Evolutionary conservation across 1,140 invertebrate species (phyloP), one percentile per base, ranked within the genome.

Genomic region (Adoxophyes honmai): DNA sequence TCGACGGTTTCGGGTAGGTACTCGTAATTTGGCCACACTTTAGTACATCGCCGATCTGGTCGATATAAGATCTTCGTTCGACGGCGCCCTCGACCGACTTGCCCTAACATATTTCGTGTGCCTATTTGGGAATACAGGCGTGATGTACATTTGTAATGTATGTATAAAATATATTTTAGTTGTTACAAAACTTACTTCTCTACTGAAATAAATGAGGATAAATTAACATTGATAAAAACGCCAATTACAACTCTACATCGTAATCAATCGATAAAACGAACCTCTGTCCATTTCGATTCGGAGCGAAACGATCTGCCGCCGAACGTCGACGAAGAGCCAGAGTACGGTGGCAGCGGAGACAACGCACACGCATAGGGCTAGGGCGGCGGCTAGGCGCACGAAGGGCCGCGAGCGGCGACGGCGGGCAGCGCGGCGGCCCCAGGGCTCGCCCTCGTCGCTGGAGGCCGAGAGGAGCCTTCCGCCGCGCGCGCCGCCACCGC

Each of bases 281-380:
- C 93, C 93, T 93, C 92, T 91, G 73, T 94, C 92, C 73, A 94
- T 90, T 73, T 94, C 91, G 37, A 86, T 90, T 60, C 92, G 89
- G 4, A 94, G 88, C 5, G 91, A 91, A 7, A 91, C 91, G 52
- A 93, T 91, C 77, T 94, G 93, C 59, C 93, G 89, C 65, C 92
- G 89, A 21, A 93, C 92, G 68, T 94, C 93, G 33, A 93, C 91
- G 72, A 94, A 93, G 2, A 93, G 87, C 92, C 93, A 94, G 57
- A 93, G 89, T 34, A 93, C 90, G 35, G 92, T 92, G 13, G 91
- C 90, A 6, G 93, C 93, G 28, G 92, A 91, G 1, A 93, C 89
- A n/a, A 93, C 89, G 61, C 92, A 92, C 2, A 92, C 90, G 63
- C 92, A 92, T 18, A 92, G 86, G 4, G 93, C 89, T 57, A 93